phyloP scores from a whole-genome alignment of 2,888 invertebrate genomes.

The Siphlonurus alternatus region DNA sequence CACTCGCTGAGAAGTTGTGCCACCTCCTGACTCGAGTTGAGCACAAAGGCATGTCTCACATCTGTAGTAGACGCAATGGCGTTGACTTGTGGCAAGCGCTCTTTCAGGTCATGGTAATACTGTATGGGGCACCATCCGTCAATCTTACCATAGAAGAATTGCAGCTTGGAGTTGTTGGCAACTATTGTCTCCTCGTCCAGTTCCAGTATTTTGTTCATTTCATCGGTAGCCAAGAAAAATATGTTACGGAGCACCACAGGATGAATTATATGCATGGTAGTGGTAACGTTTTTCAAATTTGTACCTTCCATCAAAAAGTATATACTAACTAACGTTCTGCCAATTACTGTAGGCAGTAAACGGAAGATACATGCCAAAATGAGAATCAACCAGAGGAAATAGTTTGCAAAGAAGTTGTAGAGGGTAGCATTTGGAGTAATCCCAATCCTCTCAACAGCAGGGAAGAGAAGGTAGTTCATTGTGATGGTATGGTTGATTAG shows the following conservation, averaged over 20 bases:
- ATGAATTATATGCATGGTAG: conserved; percentile 37
- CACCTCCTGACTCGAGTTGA: conserved; percentile 41
- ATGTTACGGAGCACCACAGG: conserved; percentile 43
- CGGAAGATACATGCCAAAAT: background rate
- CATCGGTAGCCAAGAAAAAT: conserved; percentile 54
- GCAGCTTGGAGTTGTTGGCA: conserved; percentile 41
- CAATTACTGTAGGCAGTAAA: conserved; percentile 4
- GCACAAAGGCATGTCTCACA: conserved; percentile 65
- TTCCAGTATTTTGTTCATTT: conserved; percentile 56
- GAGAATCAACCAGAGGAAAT: conserved; percentile 1
- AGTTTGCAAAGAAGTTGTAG: conserved; percentile 13
- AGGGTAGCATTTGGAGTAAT: conserved; percentile 48
- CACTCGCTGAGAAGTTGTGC: conserved; percentile 26
- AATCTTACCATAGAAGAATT: conserved; percentile 58
- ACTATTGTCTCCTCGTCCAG: conserved; percentile 45
- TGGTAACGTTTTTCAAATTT: conserved; percentile 19
- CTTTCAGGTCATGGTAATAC: conserved; percentile 48
- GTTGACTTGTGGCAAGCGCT: conserved; percentile 39
- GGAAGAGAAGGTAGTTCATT: conserved; percentile 64
- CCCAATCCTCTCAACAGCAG: conserved; percentile 72
- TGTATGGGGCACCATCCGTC: conserved; percentile 73
- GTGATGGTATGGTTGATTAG: conserved; percentile 22
- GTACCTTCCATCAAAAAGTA: conserved; percentile 15
- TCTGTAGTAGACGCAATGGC: conserved; percentile 40
- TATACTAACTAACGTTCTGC: conserved; percentile 20